Conservation (phyloP, 2,113 vertebrate species). For the Chiloscyllium plagiosum region DNA sequence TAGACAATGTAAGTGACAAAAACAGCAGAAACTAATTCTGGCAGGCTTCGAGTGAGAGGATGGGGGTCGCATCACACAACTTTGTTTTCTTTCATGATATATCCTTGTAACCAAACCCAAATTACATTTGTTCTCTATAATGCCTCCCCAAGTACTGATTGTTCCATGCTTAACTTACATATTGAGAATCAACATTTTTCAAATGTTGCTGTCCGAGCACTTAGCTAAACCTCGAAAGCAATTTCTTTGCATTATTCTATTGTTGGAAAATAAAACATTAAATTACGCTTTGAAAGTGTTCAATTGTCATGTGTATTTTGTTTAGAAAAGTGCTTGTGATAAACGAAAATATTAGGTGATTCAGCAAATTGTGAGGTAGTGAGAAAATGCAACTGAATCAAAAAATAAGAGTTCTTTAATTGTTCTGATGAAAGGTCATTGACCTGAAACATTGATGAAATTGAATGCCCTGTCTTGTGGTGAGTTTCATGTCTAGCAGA, state of each 20-base stretch:
- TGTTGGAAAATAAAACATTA: conserved; percentile 42
- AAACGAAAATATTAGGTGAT: background rate
- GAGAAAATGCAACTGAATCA: background rate
- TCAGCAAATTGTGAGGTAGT: background rate
- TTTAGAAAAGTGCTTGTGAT: background rate
- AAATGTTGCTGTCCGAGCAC: conserved; percentile 41
- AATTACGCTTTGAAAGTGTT: background rate
- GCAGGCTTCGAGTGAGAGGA: background rate
- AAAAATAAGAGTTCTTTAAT: background rate
- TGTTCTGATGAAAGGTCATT: too few relatives aligned
- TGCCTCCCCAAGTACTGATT: background rate
- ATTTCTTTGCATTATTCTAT: conserved; percentile 40
- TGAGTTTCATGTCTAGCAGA: too few relatives aligned
- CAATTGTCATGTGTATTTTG: background rate
- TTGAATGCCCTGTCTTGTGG: too few relatives aligned
- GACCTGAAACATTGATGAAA: too few relatives aligned
- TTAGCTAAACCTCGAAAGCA: conserved; percentile 42
- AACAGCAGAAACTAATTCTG: background rate
- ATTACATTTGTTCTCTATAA: conserved; percentile 41
- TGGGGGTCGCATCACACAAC: background rate
- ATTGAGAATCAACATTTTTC: conserved; percentile 38
- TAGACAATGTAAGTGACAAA: background rate
- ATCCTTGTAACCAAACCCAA: conserved; percentile 40
- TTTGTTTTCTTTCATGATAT: background rate
- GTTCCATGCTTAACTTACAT: too few relatives aligned